Evolutionary conservation across 64 coral and sea anemone species (phyloP).

Genomic region (Trachythela sp.): DNA sequence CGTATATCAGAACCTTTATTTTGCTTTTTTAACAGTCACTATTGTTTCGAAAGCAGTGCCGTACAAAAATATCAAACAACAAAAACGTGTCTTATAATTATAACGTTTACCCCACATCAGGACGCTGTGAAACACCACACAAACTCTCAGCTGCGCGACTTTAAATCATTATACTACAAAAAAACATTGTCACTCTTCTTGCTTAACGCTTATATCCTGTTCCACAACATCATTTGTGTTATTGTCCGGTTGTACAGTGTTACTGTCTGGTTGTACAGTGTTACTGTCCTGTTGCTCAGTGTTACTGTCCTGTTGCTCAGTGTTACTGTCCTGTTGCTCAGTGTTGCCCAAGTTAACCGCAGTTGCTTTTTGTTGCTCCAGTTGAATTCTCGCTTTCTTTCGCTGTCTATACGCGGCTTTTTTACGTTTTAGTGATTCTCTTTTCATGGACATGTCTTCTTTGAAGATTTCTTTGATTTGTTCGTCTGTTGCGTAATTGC

Average conservation of each 20-base stretch:
- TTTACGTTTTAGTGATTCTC: neutral
- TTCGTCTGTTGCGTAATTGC: neutral
- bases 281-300: neutral
- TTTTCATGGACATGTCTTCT: neutral
- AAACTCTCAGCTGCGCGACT: neutral
- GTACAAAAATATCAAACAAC: no score
- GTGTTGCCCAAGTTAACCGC: neutral
- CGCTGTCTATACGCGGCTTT: neutral
- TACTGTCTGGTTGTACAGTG: neutral
- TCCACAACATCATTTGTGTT: neutral
- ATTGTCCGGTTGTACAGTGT: neutral
- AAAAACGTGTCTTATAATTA: no score
- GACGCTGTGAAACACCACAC: neutral
- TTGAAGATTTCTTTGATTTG: neutral
- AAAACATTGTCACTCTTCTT: neutral
- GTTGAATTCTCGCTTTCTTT: neutral
- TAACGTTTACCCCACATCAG: no score
- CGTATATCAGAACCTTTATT: no score
- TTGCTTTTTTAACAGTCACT: no score
- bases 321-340: neutral
- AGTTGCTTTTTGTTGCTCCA: neutral
- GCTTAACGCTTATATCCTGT: neutral
- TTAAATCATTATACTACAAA: neutral
- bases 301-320: neutral
- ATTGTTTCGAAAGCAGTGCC: no score